These are phyloP conservation scores for Hystrix brachyura DNA, from an alignment of 2,113 vertebrate genomes.

Conservation along the genomic window DNA sequence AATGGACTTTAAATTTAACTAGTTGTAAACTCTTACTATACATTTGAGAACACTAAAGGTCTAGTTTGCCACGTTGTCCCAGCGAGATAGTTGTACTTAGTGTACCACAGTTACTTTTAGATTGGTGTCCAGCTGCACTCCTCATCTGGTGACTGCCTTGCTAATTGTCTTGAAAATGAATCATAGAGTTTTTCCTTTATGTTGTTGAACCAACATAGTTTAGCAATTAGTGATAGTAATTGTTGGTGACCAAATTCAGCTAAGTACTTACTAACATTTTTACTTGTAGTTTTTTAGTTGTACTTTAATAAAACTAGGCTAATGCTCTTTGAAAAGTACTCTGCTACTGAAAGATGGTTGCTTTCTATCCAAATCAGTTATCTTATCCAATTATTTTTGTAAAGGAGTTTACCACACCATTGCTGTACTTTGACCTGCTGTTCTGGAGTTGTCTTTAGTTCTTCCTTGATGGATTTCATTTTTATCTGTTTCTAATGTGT, in stretches of 20 bases:
- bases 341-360: conserved; percentile 53
- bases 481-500: conserved; percentile 66
- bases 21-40: conserved; percentile 13
- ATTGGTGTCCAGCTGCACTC: neutral
- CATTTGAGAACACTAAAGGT: conserved; percentile 11
- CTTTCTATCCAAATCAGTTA: conserved; percentile 55
- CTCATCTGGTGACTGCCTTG: conserved; percentile 43
- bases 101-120: neutral
- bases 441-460: conserved; percentile 53
- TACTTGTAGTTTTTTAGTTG: conserved; percentile 54
- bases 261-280: conserved; percentile 66
- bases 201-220: neutral
- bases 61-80: neutral
- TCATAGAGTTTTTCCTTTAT: conserved; percentile 46
- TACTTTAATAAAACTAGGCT: conserved; percentile 60
- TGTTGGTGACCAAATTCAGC: conserved; percentile 55
- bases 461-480: conserved; percentile 59
- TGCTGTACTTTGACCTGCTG: conserved; percentile 45
- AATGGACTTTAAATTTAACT: neutral
- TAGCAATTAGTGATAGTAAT: conserved; percentile 37
- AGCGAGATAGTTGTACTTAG: neutral
- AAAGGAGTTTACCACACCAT: conserved; percentile 35
- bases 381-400: conserved; percentile 49
- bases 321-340: conserved; percentile 54
- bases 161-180: conserved; percentile 46